Evolutionary conservation across 1,140 invertebrate species (phyloP).

Genomic region (Gryon sp.): DNA sequence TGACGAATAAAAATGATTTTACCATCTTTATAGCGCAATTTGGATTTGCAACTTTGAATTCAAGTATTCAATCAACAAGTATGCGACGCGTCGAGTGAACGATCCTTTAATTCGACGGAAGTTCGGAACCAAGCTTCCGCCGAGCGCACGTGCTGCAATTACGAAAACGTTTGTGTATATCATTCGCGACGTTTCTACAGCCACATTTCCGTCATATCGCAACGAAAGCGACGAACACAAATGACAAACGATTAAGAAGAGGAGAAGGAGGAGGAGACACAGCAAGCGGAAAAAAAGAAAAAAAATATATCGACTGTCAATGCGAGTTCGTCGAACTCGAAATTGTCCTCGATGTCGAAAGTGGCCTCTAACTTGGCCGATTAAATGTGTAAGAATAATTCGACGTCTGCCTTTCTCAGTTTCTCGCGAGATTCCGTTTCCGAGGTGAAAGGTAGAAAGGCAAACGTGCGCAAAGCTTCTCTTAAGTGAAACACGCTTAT

Average conservation of each 20-base stretch:
- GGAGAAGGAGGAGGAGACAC: no score
- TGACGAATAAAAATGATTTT: no score
- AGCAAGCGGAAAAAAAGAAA: not conserved
- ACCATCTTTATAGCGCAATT: no score
- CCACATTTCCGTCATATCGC: conserved; percentile 26
- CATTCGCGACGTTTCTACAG: not conserved
- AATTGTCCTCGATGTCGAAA: conserved; percentile 42
- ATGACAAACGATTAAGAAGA: no score
- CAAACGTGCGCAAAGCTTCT: conserved; percentile 32
- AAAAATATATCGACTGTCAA: conserved; percentile 19
- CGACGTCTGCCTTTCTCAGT: conserved; percentile 38
- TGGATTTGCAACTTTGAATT: no score
- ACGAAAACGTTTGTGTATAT: conserved; percentile 24
- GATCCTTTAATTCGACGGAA: conserved; percentile 23
- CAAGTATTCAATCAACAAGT: no score
- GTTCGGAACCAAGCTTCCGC: conserved; percentile 26
- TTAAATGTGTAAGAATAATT: conserved; percentile 34
- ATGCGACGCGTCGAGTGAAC: not conserved
- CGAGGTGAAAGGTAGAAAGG: conserved; percentile 59
- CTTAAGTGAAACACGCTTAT: conserved; percentile 17
- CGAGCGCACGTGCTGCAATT: conserved; percentile 35
- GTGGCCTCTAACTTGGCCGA: conserved; percentile 53
- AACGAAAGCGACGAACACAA: no score
- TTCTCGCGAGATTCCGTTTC: conserved; percentile 51
- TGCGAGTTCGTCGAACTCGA: conserved; percentile 41